phyloP scores from a whole-genome alignment of 1,140 invertebrate species.

The Lethocerus indicus region DNA sequence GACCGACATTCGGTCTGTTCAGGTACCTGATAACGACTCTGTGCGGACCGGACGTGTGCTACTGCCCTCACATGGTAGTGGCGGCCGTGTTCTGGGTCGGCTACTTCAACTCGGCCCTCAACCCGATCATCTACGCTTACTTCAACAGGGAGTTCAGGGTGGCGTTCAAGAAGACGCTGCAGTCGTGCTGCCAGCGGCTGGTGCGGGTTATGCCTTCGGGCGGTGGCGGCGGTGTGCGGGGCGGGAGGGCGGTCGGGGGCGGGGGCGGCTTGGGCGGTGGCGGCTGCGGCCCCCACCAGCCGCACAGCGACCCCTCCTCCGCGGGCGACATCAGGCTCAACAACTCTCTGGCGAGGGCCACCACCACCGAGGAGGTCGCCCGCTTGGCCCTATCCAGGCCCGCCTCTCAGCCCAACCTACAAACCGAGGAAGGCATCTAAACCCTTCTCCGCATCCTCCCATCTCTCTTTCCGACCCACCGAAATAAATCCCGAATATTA shows the following conservation, averaged over 20 bases:
- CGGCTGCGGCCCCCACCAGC: too few species aligned
- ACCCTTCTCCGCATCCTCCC: too few species aligned
- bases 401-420: too few species aligned
- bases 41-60: slow-evolving; percentile 44
- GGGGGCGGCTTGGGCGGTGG: slow-evolving; percentile 9
- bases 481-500: too few species aligned
- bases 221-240: not conserved
- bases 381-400: too few species aligned
- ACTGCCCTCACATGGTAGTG: slow-evolving; percentile 58
- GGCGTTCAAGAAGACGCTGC: slow-evolving; percentile 82
- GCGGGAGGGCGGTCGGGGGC: slow-evolving; percentile 1
- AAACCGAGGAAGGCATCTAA: too few species aligned
- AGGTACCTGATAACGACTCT: slow-evolving; percentile 70
- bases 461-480: too few species aligned
- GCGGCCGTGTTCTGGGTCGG: slow-evolving; percentile 90
- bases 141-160: slow-evolving; percentile 90
- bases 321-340: slow-evolving; percentile 19
- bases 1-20: too few species aligned
- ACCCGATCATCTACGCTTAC: slow-evolving; percentile 92
- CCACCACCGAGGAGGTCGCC: slow-evolving; percentile 9
- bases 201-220: not conserved
- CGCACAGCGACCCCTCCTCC: slow-evolving; percentile 17
- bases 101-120: slow-evolving; percentile 92
- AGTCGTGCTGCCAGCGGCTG: slow-evolving; percentile 48
- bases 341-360: slow-evolving; percentile 11